A percentile compares a stretch with the other conserved stretches of the same genome.
These are phyloP conservation scores for Siniperca obscura DNA, from an alignment of 2,797 vertebrate genomes.

Conservation along the genomic window DNA sequence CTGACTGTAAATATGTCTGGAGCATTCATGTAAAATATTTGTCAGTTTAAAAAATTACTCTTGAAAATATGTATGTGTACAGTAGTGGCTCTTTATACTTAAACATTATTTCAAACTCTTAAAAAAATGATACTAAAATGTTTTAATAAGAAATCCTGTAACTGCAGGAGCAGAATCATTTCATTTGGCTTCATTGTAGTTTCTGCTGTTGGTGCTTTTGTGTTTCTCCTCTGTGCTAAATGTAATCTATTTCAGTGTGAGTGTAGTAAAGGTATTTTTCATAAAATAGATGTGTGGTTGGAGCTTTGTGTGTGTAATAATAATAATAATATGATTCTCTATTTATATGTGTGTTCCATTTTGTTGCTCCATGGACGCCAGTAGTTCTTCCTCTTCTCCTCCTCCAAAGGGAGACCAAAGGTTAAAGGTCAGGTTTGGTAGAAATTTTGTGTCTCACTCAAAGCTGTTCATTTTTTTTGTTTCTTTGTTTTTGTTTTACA, in stretches of 20 bases:
- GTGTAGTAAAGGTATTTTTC: conserved; percentile 69
- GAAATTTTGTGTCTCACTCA: background rate
- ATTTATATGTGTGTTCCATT: background rate
- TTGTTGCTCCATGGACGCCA: background rate
- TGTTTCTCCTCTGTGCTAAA: conserved; percentile 59
- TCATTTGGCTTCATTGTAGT: conserved; percentile 37
- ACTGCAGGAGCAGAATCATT: background rate
- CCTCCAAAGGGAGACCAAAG: background rate
- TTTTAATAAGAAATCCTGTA: conserved; percentile 32
- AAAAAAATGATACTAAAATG: background rate
- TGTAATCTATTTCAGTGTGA: conserved; percentile 48
- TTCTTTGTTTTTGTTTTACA: too few relatives aligned
- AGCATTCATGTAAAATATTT: conserved; percentile 26
- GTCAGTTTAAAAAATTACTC: conserved; percentile 21
- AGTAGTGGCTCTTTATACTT: conserved; percentile 61
- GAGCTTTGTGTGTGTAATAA: conserved; percentile 7
- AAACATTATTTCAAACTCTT: conserved; percentile 15
- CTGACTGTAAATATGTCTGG: conserved; percentile 48
- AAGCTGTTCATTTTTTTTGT: background rate
- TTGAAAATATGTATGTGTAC: conserved; percentile 34
- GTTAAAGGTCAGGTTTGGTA: conserved; percentile 2
- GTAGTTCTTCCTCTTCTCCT: background rate
- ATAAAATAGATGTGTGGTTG: conserved; percentile 13
- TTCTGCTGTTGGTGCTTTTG: conserved; percentile 46
- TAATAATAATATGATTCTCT: background rate